phyloP scores from a whole-genome alignment of 2,797 vertebrate species.

The Myripristis jacobus region DNA sequence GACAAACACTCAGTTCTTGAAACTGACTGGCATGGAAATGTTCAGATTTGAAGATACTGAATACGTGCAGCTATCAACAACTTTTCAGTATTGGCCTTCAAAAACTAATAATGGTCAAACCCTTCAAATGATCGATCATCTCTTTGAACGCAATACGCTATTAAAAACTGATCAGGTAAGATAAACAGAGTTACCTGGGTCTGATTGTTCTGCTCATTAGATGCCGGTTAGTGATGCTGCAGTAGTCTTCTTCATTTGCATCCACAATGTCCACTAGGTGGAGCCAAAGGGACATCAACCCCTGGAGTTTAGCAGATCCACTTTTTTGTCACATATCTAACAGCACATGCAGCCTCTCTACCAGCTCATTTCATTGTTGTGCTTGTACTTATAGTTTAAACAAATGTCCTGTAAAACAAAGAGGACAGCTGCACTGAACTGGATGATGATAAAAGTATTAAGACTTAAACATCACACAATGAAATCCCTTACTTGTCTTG shows the following conservation, averaged over 20 bases:
- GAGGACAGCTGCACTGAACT: background rate
- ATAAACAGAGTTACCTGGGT: background rate
- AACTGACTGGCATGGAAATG: too few relatives aligned
- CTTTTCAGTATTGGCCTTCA: background rate
- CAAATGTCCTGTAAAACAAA: background rate
- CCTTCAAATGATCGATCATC: background rate
- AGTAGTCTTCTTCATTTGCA: background rate
- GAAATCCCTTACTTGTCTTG: background rate
- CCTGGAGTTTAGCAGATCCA: background rate
- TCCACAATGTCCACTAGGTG: slow-evolving; percentile 29
- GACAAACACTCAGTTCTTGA: too few relatives aligned
- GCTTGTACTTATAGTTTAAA: background rate
- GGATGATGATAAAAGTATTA: background rate
- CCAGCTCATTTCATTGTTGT: too few relatives aligned
- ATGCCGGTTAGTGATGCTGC: background rate
- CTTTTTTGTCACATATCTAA: background rate
- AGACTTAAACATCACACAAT: background rate
- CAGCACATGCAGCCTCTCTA: background rate
- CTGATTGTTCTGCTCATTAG: background rate
- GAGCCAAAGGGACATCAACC: slow-evolving; percentile 14
- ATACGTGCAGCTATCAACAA: background rate
- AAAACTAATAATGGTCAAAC: too few relatives aligned
- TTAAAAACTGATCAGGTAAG: background rate
- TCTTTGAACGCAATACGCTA: background rate
- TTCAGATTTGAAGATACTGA: too few relatives aligned